phyloP scores from a whole-genome alignment of 2,797 vertebrate species.

The Acipenser ruthenus region DNA sequence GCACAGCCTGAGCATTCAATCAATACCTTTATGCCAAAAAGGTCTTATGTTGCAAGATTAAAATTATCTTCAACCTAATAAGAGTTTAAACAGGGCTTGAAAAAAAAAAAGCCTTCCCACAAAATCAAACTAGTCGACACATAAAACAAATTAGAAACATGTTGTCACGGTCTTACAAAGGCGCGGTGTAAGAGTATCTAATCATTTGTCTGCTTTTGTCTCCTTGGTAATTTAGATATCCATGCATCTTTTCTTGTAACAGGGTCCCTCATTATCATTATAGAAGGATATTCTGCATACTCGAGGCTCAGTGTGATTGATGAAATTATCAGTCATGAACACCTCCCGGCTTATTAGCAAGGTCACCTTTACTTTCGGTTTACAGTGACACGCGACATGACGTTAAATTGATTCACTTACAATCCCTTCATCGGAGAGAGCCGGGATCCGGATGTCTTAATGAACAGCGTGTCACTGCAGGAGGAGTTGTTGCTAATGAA shows the following conservation, averaged over 20 bases:
- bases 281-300: background rate
- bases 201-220: background rate
- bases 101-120: too few relatives aligned
- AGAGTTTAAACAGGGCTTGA: too few relatives aligned
- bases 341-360: background rate
- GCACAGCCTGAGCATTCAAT: too few relatives aligned
- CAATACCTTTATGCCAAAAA: too few relatives aligned
- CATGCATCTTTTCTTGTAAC: slow-evolving; percentile 5
- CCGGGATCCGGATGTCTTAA: background rate
- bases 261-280: slow-evolving; percentile 8
- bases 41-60: too few relatives aligned
- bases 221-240: background rate
- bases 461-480: background rate
- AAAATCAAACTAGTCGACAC: too few relatives aligned
- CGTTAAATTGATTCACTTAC: slow-evolving; percentile 5
- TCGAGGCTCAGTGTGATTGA: slow-evolving; percentile 1
- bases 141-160: too few relatives aligned
- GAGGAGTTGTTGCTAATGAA: background rate
- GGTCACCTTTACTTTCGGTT: slow-evolving; percentile 5
- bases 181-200: too few relatives aligned
- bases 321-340: slow-evolving; percentile 13
- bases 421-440: slow-evolving; percentile 3
- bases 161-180: too few relatives aligned
- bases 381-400: background rate
- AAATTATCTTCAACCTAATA: too few relatives aligned